A percentile compares a stretch with the other conserved stretches of the same genome.
Conservation (phyloP, 1,140 invertebrate genomes). For the Neodiprion virginianus region DNA sequence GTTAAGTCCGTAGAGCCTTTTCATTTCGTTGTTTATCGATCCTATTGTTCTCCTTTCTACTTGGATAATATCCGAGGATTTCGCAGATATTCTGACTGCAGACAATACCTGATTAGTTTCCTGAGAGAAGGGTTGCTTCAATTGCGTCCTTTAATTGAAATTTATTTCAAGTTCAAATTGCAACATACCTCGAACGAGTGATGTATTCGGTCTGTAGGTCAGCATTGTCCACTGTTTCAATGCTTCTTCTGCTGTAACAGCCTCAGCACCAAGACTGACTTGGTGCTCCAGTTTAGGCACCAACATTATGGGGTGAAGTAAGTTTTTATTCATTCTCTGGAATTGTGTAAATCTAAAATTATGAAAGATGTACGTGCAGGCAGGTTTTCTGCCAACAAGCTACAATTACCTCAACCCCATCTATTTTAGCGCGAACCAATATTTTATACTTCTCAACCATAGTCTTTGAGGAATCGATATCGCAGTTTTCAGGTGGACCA, state of each 20-base stretch:
- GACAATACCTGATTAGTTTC: conserved; percentile 26
- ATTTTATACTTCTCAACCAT: conserved; percentile 51
- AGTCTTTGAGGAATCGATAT: conserved; percentile 47
- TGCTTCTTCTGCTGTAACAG: conserved; percentile 53
- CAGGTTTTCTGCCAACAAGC: neutral
- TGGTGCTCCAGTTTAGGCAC: conserved; percentile 62
- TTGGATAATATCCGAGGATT: conserved; percentile 50
- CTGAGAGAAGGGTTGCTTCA: conserved; percentile 11
- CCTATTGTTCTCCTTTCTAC: conserved; percentile 51
- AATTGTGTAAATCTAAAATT: conserved; percentile 21
- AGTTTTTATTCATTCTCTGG: conserved; percentile 33
- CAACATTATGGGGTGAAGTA: conserved; percentile 42
- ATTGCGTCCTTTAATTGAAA: conserved; percentile 18
- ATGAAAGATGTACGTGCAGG: neutral
- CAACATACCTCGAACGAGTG: conserved; percentile 56
- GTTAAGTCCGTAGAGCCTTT: conserved; percentile 49
- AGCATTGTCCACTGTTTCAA: conserved; percentile 56
- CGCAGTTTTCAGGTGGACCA: conserved; percentile 36
- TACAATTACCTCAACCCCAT: conserved; percentile 51
- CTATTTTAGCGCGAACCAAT: conserved; percentile 55
- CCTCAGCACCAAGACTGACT: conserved; percentile 55
- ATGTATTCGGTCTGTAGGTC: conserved; percentile 54
- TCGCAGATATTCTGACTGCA: conserved; percentile 50
- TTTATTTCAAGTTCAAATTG: conserved; percentile 15
- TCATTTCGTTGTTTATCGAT: conserved; percentile 49